Base-by-base conservation (phyloP, 2,113 vertebrate species). In the Alectura lathami region DNA sequence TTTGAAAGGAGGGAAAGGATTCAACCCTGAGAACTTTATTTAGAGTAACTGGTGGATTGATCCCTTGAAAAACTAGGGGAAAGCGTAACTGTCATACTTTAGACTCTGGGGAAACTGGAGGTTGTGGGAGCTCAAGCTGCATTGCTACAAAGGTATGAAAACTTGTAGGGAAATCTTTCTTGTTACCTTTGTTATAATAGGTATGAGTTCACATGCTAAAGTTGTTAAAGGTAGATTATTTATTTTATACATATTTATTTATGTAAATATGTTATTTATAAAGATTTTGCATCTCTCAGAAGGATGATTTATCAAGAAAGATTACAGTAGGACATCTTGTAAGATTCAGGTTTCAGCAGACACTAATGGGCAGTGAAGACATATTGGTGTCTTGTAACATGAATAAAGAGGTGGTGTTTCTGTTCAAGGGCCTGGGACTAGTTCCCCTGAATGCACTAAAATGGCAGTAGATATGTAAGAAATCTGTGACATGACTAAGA, bases 21-120 rank as follows among this genome's bases (percentile, higher is more conserved):
- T 4, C 64, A 86, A 82, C 42, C 2, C 3, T 7, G 17, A 47
- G 38, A 57, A 40, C 12, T 72, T 89, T 21, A 73, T 73, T 51
- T 32, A 40, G 24, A 57, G 29, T 50, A 21, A 34, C 16, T 34
- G 30, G 2, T 26, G 77, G 26, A 27, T 56, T 62, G 5, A 10
- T 86, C 18, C 36, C 86, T 74, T n/a, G 47, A 63, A 57, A 51
- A 70, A 56, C 3, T 20, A 27, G 24, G 8, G 26, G 6, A 57
- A 8, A 72, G 4, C 14, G 60, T 21, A 62, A 47, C 0, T 17
- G 16, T 22, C 1, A 0, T 60, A 8, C 7, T 67, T 3, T 2
- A 93, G 29, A 45, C 14, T 23, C 2, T 27, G 24, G 36, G 17
- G 57, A 70, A 78, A 75, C 11, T 8, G 22, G 21, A 29, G 7